These are phyloP conservation scores for Lycaena phlaeas DNA, from an alignment of 2,888 invertebrate genomes.

Conservation along the genomic window DNA sequence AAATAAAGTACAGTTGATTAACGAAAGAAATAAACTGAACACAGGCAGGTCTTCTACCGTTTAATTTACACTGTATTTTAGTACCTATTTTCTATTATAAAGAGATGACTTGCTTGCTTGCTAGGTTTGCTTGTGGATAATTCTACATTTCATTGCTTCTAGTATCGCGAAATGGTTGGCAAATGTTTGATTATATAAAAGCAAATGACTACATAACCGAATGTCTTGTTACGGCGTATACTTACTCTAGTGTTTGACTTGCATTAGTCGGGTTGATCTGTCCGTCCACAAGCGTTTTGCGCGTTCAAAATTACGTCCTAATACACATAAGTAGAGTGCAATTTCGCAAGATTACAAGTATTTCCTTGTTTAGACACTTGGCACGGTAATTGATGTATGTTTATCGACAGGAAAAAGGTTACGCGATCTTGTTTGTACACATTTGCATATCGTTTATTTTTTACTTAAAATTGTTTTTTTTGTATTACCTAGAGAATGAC, in stretches of 20 bases:
- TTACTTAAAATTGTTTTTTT: conserved; percentile 7
- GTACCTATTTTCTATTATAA: too few relatives aligned
- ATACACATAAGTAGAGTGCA: neutral
- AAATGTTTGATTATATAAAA: neutral
- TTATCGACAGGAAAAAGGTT: conserved; percentile 7
- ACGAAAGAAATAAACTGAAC: too few relatives aligned
- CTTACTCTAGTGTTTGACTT: conserved; percentile 8
- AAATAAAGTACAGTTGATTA: too few relatives aligned
- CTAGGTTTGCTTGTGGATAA: too few relatives aligned
- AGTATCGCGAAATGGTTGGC: too few relatives aligned
- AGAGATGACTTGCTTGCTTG: too few relatives aligned
- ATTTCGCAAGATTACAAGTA: neutral
- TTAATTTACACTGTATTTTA: too few relatives aligned
- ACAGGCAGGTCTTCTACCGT: too few relatives aligned
- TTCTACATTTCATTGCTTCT: too few relatives aligned
- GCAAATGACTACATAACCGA: neutral
- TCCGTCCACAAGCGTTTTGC: neutral
- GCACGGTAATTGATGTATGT: conserved; percentile 10
- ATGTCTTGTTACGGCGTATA: conserved; percentile 2
- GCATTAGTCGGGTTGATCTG: conserved; percentile 11
- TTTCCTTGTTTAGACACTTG: conserved; percentile 2
- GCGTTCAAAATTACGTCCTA: neutral
- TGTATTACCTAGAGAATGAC: too few relatives aligned
- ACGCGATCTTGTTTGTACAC: neutral
- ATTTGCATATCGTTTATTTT: conserved; percentile 9